Percentiles rank a stretch among this genome's conserved stretches.
These are phyloP conservation scores for Phoeniculus purpureus DNA, from an alignment of 2,797 vertebrate genomes.

Conservation along the genomic window DNA sequence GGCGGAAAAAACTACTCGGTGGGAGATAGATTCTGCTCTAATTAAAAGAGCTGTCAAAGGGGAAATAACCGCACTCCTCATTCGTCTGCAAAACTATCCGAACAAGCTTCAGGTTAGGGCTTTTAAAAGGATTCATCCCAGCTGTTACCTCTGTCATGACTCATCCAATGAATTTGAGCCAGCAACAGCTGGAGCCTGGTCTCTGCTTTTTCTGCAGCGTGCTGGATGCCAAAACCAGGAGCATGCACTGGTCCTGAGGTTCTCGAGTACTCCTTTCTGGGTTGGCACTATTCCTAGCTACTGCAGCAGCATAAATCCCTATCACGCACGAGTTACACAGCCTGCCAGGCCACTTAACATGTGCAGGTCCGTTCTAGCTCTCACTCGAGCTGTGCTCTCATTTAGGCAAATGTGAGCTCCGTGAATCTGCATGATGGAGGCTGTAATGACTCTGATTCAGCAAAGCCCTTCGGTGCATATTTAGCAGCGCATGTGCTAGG, in stretches of 20 bases:
- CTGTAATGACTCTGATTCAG: background rate
- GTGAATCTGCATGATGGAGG: background rate
- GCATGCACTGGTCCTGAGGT: background rate
- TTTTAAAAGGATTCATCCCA: background rate
- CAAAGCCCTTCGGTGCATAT: background rate
- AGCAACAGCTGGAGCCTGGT: conserved; percentile 19
- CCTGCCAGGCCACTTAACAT: background rate
- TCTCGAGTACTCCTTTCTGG: background rate
- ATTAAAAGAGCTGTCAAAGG: background rate
- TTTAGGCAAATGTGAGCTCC: background rate
- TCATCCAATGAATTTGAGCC: background rate
- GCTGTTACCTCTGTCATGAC: conserved; percentile 14
- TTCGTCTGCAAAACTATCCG: background rate
- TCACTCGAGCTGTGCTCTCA: background rate
- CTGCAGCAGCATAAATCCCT: background rate
- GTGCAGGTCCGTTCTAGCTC: background rate
- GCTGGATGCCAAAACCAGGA: background rate
- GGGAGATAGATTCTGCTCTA: conserved; percentile 13
- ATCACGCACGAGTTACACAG: background rate
- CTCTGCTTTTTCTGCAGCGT: background rate
- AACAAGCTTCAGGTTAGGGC: background rate
- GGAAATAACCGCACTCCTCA: background rate
- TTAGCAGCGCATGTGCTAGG: background rate
- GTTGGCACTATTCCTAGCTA: background rate
- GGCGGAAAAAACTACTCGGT: background rate